Evolutionary conservation across 1,140 invertebrate species (phyloP).

Genomic region (Harlomillsia oculata): DNA sequence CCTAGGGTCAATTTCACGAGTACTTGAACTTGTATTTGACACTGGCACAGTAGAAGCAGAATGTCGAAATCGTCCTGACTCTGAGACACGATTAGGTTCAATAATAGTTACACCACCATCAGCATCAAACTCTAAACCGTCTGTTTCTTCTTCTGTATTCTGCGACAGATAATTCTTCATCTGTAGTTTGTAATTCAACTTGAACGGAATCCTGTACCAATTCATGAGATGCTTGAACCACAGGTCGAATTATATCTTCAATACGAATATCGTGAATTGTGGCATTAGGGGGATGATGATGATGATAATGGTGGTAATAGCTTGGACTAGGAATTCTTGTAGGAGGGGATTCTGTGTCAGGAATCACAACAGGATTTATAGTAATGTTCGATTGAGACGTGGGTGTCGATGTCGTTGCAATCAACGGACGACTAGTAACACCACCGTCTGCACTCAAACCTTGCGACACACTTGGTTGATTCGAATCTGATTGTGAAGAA

Average conservation of each 20-base stretch:
- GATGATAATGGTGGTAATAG: not conserved
- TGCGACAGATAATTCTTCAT: not conserved
- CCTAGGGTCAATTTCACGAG: not conserved
- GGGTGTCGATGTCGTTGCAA: no score
- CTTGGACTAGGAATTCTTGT: not conserved
- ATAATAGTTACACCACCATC: not conserved
- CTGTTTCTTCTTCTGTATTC: not conserved
- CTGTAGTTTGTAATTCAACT: conserved; percentile 11
- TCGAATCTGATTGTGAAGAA: no score
- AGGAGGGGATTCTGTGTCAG: not conserved
- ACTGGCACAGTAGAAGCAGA: not conserved
- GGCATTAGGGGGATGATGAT: not conserved
- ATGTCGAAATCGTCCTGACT: not conserved
- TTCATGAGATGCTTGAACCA: no score
- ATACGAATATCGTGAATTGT: no score
- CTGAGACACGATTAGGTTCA: not conserved
- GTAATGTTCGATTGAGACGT: no score
- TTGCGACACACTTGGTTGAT: no score
- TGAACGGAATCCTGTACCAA: not conserved
- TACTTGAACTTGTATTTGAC: not conserved
- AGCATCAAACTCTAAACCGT: not conserved
- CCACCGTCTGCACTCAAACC: no score
- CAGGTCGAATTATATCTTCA: no score
- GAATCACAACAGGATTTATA: no score
- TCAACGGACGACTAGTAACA: no score